Conservation (phyloP, 2,888 invertebrate genomes). For the Falcaria lacertinaria region DNA sequence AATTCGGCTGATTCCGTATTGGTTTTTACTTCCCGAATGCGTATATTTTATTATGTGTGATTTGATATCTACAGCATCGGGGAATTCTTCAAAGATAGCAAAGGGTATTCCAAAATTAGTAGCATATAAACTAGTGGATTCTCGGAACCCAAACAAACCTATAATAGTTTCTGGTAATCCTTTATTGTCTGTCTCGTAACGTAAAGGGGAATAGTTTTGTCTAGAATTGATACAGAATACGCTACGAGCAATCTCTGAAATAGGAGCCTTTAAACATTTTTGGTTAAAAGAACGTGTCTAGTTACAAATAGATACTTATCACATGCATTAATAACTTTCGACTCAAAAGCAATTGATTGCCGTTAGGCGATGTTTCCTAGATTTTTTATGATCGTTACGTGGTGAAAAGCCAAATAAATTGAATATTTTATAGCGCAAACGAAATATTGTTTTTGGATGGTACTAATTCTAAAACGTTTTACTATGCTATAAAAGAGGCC, state of each 20-base stretch:
- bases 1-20: slow-evolving; percentile 1
- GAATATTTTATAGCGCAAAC: slow-evolving; percentile 37
- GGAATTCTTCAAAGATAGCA: slow-evolving; percentile 1
- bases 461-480: slow-evolving; percentile 52
- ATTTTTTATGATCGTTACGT: slow-evolving; percentile 21
- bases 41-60: not conserved
- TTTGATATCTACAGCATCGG: not conserved
- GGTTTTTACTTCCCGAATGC: not conserved
- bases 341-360: not conserved
- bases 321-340: too few species aligned
- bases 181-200: slow-evolving; percentile 50
- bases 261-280: not conserved
- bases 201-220: slow-evolving; percentile 52
- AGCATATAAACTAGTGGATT: slow-evolving; percentile 31
- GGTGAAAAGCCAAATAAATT: slow-evolving; percentile 42
- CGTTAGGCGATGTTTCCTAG: not conserved
- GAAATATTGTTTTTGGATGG: slow-evolving; percentile 51
- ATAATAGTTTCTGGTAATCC: slow-evolving; percentile 59
- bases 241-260: slow-evolving; percentile 10
- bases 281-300: too few species aligned
- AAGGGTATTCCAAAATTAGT: slow-evolving; percentile 34
- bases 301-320: too few species aligned
- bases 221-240: slow-evolving; percentile 43
- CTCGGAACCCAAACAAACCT: slow-evolving; percentile 39
- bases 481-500: slow-evolving; percentile 51